Evolutionary conservation across 2,888 invertebrate species (phyloP), one percentile per base, ranked within the genome.

Genomic region (Tipula helvola): DNA sequence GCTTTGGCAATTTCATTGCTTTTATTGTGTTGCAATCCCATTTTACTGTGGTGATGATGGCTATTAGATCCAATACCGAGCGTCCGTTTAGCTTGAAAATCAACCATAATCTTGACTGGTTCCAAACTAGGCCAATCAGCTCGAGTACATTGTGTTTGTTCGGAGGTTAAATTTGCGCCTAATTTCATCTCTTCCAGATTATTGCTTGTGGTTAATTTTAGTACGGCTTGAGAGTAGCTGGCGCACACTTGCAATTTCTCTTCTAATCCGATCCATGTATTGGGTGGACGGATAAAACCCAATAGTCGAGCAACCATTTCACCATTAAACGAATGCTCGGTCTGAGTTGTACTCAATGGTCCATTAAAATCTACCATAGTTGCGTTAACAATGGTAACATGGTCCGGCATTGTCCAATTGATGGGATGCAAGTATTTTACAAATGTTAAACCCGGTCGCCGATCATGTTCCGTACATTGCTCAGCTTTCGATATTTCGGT

Each of bases 351-450:
- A 5, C 94, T 94, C 0, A 95, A 93, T 0, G 95, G 95, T 0
- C 95, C 94, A 41, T 94, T 95, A 91, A 97, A 96, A 89, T 96
- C 96, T 0, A 95, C 96, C 84, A 95, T 95, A 0, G 97, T 97
- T 3, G 96, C 96, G 89, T 97, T 97, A 5, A 97, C 95, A 83
- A 97, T 96, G 0, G 95, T 94, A 16, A 97, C 97, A 88, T 94
- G 95, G 90, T 98, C 98, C 0, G 98, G 98, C 89, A 97, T 96
- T 42, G 95, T 94, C 90, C 95, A 95, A 91, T 98, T 97, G 0
- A 96, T 95, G 0, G 98, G 98, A 90, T 96, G 95, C 89, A 96
- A 95, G 91, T 98, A 98, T 89, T 96, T 95, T 36, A 97, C 93
- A 89, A 97, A 97, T 0, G 97, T 98, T 2, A 98, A 93, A 0